Base-by-base conservation (phyloP, 1,140 invertebrate species). In the Rhysida immarginata region DNA sequence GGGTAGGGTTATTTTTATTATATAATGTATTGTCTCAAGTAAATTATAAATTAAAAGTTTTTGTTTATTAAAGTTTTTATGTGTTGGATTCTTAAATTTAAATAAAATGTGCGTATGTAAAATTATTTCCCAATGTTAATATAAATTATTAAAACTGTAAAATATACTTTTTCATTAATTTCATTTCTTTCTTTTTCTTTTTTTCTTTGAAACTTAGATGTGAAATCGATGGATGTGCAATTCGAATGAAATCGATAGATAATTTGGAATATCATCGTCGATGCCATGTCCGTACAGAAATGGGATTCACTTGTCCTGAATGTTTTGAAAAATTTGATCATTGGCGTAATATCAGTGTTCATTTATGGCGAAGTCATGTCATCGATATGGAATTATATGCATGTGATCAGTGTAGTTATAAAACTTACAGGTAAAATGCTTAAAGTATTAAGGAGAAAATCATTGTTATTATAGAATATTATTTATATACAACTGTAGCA, bases 251-350 rank as follows among this genome's bases (percentile, higher is more conserved):
- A 55, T 68, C 68, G 26, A 54, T 67, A 2, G 68, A 69, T 25
- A 76, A 75, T 59, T 66, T 79, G 41, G 65, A 73, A 2, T 74
- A 77, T 60, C 78, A 80, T 60, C 62, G 70, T 2, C 75, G 74
- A 53, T 84, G 82, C 61, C 84, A 86, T 66, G 48, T 57, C 24
- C 54, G 42, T 16, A 46, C 35, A 18, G 60, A 62, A 35, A 53
- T 57, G 14, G 69, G 74, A 21, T 78, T 83, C 59, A 67, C 70
- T 13, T 87, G 84, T 71, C 77, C 76, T 1, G 80, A 85, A 63
- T 87, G 85, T 67, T 62, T 65, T 1, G 58, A 82, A 75, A 66
- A 73, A 68, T 68, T 64, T 54, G 55, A 61, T 18, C 60, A 63
- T 24, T 75, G 74, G 74, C 61, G 63, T 27, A 49, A 63, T 1